These are phyloP conservation scores for Pristionchus exspectatus DNA, from an alignment of 2,888 invertebrate species.

Conservation along the genomic window DNA sequence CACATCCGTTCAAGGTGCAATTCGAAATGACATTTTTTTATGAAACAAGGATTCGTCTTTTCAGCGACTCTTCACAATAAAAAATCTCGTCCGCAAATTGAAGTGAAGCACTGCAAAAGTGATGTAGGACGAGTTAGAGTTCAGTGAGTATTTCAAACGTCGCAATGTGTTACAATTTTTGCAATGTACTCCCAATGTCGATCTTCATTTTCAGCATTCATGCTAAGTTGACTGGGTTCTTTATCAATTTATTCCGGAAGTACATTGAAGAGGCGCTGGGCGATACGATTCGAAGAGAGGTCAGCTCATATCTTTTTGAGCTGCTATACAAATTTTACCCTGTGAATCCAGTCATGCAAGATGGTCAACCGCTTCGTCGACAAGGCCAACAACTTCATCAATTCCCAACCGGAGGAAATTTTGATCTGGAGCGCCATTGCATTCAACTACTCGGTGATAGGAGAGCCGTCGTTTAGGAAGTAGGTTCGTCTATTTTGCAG, in stretches of 20 bases:
- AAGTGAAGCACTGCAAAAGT: not conserved
- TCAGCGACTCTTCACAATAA: not conserved
- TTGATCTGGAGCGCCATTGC: not conserved
- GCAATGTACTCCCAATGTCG: not conserved
- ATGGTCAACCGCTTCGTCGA: not conserved
- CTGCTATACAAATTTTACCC: not conserved
- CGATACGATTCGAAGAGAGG: not conserved
- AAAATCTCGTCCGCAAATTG: not conserved
- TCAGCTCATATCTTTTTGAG: not conserved
- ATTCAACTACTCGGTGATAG: conserved; percentile 14
- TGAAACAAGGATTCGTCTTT: not conserved
- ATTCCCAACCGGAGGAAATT: conserved; percentile 11
- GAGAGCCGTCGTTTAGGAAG: conserved; percentile 2
- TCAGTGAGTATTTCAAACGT: not conserved
- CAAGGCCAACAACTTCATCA: not conserved
- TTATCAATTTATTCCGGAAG: not conserved
- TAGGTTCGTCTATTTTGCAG: not conserved
- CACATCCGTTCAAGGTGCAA: not conserved
- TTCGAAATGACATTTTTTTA: not conserved
- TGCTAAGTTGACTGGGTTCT: not conserved
- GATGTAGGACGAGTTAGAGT: not conserved
- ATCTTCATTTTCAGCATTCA: not conserved
- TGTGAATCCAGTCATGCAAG: not conserved
- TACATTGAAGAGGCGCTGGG: not conserved
- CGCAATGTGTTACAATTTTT: not conserved